Base-by-base conservation (phyloP, 1,140 invertebrate genomes). In the Matsumurasca onukii region DNA sequence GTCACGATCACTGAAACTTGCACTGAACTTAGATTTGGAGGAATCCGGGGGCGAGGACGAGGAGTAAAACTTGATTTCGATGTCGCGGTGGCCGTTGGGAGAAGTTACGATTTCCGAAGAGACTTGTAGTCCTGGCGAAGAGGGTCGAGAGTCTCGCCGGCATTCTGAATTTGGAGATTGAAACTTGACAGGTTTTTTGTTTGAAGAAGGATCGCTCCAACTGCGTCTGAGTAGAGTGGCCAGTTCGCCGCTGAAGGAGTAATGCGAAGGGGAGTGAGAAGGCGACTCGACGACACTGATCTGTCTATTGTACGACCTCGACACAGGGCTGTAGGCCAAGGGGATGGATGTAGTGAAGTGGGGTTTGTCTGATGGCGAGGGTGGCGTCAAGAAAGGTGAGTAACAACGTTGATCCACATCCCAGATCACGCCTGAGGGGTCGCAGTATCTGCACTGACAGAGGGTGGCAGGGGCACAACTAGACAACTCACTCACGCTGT, bases 391-490 rank as follows among this genome's bases (percentile, higher is more conserved):
- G 64, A 80, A 84, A 2, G 82, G 80, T 13, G 83, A 83, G 73
- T 83, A 84, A 62, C 79, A 78, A 66, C 77, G 78, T 29, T 80
- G 79, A 49, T 88, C 85, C 1, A 88, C 83, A 75, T 89, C 90
- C 91, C 91, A 93, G 63, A 92, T 87, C 69, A 89, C 85, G 49
- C 88, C 86, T 22, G 87, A 82, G 0, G 91, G 89, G 76, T 92
- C 90, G 75, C 91, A 92, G 71, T 91, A 90, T 12, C 86, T 84
- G 75, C 91, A 93, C 78, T 91, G 90, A 78, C 90, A 92, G n/a
- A 82, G 78, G 73, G 82, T 85, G 57, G 81, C 62, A 15, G 70
- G 61, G 15, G 62, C 63, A 24, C 45, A 39, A 9, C 59, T 17
- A 51, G 57, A 67, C 48, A 55, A 80, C 24, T 82, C 81, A 52